Base-by-base conservation (phyloP, 2,113 vertebrate genomes). In the Daboia siamensis region DNA sequence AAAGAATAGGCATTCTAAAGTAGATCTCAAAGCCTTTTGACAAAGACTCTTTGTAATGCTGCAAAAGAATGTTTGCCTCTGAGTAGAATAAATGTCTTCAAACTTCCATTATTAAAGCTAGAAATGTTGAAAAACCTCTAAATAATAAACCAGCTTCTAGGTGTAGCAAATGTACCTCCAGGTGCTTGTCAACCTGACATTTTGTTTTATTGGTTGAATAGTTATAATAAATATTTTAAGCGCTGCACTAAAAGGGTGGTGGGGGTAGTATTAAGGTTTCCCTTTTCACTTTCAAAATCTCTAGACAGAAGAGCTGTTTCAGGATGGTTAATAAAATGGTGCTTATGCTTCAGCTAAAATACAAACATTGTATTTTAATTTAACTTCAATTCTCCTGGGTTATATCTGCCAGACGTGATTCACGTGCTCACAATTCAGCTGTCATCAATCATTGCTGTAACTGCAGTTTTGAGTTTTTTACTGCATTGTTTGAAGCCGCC, bases 131-230 rank as follows among this genome's bases (percentile, higher is more conserved):
- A 91, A 94, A 95, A 93, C 95, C 92, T 95, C 80, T 91, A 93
- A 93, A 91, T 56, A 59, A 44, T 80, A 54, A 93, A 94, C 69
- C 90, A 11, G 9, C 91, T 86, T 93, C 93, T 94, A 55, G 52
- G n/a, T 95, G 59, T 91, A 90, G 61, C 93, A 93, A 93, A 87
- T 91, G 94, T 95, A 94, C 95, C 95, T 96, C 96, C 94, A 48
- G 84, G 92, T 95, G 94, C 95, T 96, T 95, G 29, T 95, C 93
- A 95, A 94, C 94, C 69, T 94, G 94, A 94, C 95, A 95, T 95
- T 95, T 94, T 90, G 94, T 93, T 93, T 95, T 94, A 26, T 69
- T 11, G 11, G 89, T 12, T 33, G 24, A 15, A 29, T 26, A 46
- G 17, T 15, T 44, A 20, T 39, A 88, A 29, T 69, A 93, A 95